Percentiles rank a stretch among this genome's conserved stretches.
Conservation (phyloP, 2,113 vertebrate species). For the Aegithalos caudatus region DNA sequence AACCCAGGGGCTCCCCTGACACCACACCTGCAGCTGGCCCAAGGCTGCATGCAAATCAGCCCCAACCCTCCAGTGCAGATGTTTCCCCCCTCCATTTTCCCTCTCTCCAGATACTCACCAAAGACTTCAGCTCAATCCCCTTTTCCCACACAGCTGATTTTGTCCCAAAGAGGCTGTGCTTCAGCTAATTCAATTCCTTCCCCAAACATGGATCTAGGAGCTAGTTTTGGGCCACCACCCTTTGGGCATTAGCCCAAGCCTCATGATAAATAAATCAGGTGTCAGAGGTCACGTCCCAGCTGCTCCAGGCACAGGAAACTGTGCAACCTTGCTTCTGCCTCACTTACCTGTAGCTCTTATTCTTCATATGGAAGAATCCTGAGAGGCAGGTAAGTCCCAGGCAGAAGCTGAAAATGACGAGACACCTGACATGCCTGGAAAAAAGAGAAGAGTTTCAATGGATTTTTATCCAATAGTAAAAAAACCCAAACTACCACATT, state of each 20-base stretch:
- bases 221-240: neutral
- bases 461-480: neutral
- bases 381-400: conserved; percentile 14
- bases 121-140: neutral
- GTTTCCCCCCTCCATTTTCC: neutral
- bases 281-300: neutral
- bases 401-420: neutral
- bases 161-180: neutral
- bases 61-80: neutral
- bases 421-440: neutral
- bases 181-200: neutral
- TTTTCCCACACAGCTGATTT: neutral
- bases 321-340: neutral
- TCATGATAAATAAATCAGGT: neutral
- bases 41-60: neutral
- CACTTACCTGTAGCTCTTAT: neutral
- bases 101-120: neutral
- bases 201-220: neutral
- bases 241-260: neutral
- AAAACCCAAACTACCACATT: neutral
- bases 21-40: neutral
- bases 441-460: neutral
- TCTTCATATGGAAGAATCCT: neutral
- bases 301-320: neutral
- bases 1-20: neutral